Evolutionary conservation across 2,113 vertebrate genomes (phyloP), one percentile per base, ranked within the genome.

Genomic region (Axis porcinus): DNA sequence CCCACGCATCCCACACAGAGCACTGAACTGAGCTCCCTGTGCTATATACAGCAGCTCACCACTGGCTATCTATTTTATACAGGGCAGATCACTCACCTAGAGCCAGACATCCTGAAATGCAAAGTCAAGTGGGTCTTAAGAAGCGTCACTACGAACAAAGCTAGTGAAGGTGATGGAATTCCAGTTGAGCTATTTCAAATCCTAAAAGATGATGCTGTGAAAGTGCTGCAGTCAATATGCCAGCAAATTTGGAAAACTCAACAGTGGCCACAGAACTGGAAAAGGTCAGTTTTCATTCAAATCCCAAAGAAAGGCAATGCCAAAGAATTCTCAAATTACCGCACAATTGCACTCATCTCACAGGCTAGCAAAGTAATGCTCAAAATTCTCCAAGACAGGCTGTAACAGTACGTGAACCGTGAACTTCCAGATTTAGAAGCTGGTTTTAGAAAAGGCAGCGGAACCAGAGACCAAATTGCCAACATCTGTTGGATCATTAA

Each of bases 111-210:
- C 4, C n/a, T 67, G 33, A 17, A 67, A 67, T 36, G 33, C 2
- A 5, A 67, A n/a, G 64, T 11, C 64, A 67, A 67, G n/a, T 67
- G n/a, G 17, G 64, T n/a, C 17, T 67, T 36, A 67, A 17, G 33
- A 67, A 67, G 17, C 17, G 1, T 67, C n/a, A 36, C 33, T 67
- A 21, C 0, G 0, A 21, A 21, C 64, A 67, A 67, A 67, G n/a
- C 64, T 11, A 67, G n/a, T 36, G n/a, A n/a, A 67, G n/a, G 64
- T 36, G 17, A 36, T 36, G n/a, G 2, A 5, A 36, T 67, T 36
- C n/a, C 64, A 67, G 17, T 67, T 36, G 17, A 67, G 33, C 8
- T 67, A 67, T 9, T 67, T 67, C 17, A 11, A 67, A 21, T 36
- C 64, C n/a, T 36, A 36, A 67, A 67, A 67, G n/a, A 67, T 67